Evolutionary conservation across 2,888 invertebrate species (phyloP).

Genomic region (Anthophora plumipes): DNA sequence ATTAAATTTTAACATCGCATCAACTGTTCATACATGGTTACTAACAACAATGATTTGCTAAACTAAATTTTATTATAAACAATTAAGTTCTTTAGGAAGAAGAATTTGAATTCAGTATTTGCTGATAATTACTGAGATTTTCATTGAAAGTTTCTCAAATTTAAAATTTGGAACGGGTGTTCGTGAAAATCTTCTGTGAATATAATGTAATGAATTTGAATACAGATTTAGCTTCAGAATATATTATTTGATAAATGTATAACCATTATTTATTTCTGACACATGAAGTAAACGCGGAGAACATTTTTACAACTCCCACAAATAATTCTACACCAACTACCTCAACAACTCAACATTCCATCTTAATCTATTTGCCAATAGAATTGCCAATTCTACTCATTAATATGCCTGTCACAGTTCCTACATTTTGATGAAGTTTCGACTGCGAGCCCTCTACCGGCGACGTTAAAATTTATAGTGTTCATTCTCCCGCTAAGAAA

Average conservation of each 20-base stretch:
- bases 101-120: too few relatives aligned
- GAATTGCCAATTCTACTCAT: conserved; percentile 8
- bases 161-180: too few relatives aligned
- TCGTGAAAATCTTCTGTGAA: too few relatives aligned
- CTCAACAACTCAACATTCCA: background rate
- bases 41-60: too few relatives aligned
- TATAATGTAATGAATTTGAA: too few relatives aligned
- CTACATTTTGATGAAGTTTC: background rate
- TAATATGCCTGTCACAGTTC: background rate
- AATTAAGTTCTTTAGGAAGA: too few relatives aligned
- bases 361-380: background rate
- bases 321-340: background rate
- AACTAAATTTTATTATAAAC: too few relatives aligned
- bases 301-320: background rate
- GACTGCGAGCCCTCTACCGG: background rate
- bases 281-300: background rate
- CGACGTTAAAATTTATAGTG: conserved; percentile 27
- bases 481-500: conserved; percentile 8
- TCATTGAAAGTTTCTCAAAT: too few relatives aligned
- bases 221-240: background rate
- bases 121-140: too few relatives aligned
- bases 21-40: too few relatives aligned
- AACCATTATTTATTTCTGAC: background rate
- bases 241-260: background rate
- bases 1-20: too few relatives aligned